A percentile compares a stretch with the other conserved stretches of the same genome.
Evolutionary conservation across 2,113 vertebrate genomes (phyloP).

Genomic region (Pseudonaja textilis): DNA sequence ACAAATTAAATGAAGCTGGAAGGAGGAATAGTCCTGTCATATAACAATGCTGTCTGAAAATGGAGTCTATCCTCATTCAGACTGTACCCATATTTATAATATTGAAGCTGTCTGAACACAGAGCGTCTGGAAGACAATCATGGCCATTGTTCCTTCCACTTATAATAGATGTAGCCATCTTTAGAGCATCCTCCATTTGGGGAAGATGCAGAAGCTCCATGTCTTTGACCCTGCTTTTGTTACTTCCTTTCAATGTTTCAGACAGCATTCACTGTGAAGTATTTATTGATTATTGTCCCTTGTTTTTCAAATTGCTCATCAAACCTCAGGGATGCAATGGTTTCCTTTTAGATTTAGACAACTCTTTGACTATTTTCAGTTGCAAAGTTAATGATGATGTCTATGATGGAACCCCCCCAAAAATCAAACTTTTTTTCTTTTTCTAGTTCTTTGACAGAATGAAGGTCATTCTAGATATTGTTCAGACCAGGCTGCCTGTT

Average conservation of each 20-base stretch:
- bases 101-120: background rate
- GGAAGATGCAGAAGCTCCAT: background rate
- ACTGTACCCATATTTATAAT: background rate
- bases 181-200: constrained; percentile 39
- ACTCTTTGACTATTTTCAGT: background rate
- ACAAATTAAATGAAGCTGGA: background rate
- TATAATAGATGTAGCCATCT: constrained; percentile 15
- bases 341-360: background rate
- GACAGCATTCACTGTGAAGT: constrained; percentile 44
- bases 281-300: background rate
- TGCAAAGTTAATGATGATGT: background rate
- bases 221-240: constrained; percentile 22
- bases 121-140: background rate
- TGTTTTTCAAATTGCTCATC: background rate
- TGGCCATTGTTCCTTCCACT: constrained; percentile 9
- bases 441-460: background rate
- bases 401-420: too few species aligned
- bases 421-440: too few species aligned
- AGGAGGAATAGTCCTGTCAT: background rate
- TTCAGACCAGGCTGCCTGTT: background rate
- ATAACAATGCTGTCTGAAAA: background rate
- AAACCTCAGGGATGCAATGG: background rate
- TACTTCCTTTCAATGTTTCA: constrained; percentile 40
- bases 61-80: background rate
- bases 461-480: background rate